A percentile compares a stretch with the other conserved stretches of the same genome.
Conservation (phyloP, 2,888 invertebrate species). For the Heliconius erato region DNA sequence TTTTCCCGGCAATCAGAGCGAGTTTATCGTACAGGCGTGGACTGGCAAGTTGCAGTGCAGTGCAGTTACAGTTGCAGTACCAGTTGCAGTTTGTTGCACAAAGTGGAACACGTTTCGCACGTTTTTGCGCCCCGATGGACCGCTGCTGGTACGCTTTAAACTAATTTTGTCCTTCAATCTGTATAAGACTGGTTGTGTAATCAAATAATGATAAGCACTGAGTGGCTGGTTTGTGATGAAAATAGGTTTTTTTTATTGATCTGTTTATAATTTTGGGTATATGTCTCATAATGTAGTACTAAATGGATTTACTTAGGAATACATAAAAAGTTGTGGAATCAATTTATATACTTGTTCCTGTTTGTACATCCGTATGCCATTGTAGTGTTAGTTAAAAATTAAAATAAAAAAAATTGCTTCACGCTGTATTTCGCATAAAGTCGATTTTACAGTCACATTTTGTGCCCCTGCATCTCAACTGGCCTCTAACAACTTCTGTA, state of each 20-base stretch:
- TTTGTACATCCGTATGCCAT: background rate
- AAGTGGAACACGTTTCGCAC: constrained; percentile 33
- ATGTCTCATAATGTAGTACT: no score
- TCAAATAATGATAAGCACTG: background rate
- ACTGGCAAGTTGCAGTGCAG: constrained; percentile 33
- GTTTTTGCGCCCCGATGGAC: constrained; percentile 31
- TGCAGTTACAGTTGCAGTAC: background rate
- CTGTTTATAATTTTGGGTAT: background rate
- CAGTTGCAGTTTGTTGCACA: constrained; percentile 29
- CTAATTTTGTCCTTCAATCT: constrained; percentile 12
- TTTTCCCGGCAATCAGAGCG: constrained; percentile 50
- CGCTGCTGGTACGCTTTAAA: constrained; percentile 2
- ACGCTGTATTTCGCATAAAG: no score
- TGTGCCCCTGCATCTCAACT: no score
- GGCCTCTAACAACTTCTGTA: background rate
- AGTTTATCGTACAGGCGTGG: constrained; percentile 41
- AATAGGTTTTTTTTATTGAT: background rate
- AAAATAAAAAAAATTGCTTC: background rate
- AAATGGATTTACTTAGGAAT: no score
- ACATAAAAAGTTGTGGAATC: background rate
- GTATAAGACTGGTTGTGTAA: background rate
- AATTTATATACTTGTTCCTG: background rate
- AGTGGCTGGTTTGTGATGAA: background rate
- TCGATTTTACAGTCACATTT: no score
- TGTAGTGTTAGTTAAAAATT: background rate